Conservation (phyloP, 2,797 vertebrate species). For the Helarctos malayanus region DNA sequence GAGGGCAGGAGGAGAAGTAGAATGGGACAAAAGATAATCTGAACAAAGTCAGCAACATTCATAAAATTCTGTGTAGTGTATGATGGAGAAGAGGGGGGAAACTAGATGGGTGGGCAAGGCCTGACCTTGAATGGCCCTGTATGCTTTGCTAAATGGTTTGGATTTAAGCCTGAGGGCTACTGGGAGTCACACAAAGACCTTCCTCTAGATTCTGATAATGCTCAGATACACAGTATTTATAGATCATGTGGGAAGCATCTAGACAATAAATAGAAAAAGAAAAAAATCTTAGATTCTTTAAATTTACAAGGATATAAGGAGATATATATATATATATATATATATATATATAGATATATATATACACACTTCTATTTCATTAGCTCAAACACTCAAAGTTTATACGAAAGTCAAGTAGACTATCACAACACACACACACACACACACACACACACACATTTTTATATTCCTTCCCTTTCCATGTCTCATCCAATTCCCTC, state of each 20-base stretch:
- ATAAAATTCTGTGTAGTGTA: neutral
- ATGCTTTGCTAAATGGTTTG: neutral
- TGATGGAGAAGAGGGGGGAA: neutral
- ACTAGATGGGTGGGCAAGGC: neutral
- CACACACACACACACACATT: neutral
- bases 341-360: neutral
- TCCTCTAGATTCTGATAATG: neutral
- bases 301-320: neutral
- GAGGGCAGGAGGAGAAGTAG: neutral
- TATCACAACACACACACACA: neutral
- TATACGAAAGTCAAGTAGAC: neutral
- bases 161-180: neutral
- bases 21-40: neutral
- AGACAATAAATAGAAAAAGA: neutral
- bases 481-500: neutral
- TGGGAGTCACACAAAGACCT: neutral
- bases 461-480: neutral
- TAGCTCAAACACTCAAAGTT: neutral
- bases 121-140: neutral
- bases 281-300: neutral
- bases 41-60: neutral
- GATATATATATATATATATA: neutral
- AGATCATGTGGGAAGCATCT: neutral
- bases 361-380: neutral
- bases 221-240: neutral